Evolutionary conservation across 2,888 invertebrate species (phyloP).

Genomic region (Anthophora plumipes): DNA sequence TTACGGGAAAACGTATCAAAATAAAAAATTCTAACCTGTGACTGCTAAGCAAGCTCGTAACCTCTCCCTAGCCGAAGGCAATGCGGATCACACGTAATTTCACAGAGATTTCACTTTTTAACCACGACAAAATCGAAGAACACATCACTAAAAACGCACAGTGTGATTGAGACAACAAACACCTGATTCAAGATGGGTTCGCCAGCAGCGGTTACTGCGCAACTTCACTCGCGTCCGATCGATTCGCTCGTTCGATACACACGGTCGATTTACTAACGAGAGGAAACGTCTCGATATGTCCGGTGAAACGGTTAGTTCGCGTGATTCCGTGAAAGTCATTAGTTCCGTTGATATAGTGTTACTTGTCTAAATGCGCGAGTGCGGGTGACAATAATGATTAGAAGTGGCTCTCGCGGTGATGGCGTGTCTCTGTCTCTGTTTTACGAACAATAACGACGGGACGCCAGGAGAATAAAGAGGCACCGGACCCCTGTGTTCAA

Average conservation of each 20-base stretch:
- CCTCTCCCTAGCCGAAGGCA: not conserved
- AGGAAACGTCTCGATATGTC: too few relatives aligned
- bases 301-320: too few relatives aligned
- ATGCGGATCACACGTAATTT: too few relatives aligned
- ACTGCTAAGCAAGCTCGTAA: too few relatives aligned
- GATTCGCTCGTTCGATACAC: conserved; percentile 15
- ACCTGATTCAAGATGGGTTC: not conserved
- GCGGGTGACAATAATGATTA: conserved; percentile 61
- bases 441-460: conserved; percentile 52
- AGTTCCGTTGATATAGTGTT: conserved; percentile 41
- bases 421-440: conserved; percentile 3
- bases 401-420: conserved; percentile 45
- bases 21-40: not conserved
- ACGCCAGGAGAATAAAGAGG: conserved; percentile 36
- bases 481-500: conserved; percentile 1
- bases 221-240: not conserved
- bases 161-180: not conserved
- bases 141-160: not conserved
- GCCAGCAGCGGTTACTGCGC: not conserved
- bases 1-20: not conserved
- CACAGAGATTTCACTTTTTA: not conserved
- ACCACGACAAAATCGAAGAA: not conserved
- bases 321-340: conserved; percentile 37
- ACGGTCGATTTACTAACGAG: conserved; percentile 36
- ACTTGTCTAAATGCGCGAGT: conserved; percentile 29